Conservation (phyloP, 2,797 vertebrate genomes). For the Lates japonicus region DNA sequence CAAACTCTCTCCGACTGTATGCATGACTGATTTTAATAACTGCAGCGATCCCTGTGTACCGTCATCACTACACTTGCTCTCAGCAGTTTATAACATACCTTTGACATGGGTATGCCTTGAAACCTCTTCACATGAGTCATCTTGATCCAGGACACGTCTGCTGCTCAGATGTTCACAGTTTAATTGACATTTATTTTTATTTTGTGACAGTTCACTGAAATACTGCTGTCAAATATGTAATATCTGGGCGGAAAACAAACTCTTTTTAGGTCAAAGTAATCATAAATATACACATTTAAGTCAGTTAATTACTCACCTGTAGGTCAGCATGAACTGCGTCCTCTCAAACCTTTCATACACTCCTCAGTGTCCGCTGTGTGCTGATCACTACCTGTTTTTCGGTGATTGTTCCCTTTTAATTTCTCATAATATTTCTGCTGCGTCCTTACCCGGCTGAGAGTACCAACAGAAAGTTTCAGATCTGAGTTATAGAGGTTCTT, state of each 20-base stretch:
- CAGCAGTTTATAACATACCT: slow-evolving; percentile 68
- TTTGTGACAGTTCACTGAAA: neutral
- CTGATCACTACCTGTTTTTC: neutral
- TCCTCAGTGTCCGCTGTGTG: neutral
- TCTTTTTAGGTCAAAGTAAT: too few relatives aligned
- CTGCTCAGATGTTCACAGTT: slow-evolving; percentile 1
- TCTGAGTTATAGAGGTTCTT: slow-evolving; percentile 33
- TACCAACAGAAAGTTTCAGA: slow-evolving; percentile 23
- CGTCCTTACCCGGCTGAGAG: neutral
- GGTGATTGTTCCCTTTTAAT: neutral
- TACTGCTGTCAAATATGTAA: neutral
- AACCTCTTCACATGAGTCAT: slow-evolving; percentile 83
- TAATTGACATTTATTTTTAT: neutral
- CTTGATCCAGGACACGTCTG: slow-evolving; percentile 34
- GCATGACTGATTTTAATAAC: neutral
- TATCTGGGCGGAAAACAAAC: neutral
- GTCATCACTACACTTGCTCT: neutral
- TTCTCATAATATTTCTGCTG: neutral
- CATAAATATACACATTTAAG: neutral
- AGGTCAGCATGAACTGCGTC: neutral
- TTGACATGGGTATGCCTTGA: slow-evolving; percentile 85
- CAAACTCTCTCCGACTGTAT: neutral
- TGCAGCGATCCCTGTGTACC: neutral
- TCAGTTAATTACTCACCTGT: slow-evolving; percentile 57
- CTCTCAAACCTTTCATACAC: neutral